These are phyloP conservation scores for Monochamus alternatus DNA, from an alignment of 2,888 invertebrate species.

Conservation along the genomic window DNA sequence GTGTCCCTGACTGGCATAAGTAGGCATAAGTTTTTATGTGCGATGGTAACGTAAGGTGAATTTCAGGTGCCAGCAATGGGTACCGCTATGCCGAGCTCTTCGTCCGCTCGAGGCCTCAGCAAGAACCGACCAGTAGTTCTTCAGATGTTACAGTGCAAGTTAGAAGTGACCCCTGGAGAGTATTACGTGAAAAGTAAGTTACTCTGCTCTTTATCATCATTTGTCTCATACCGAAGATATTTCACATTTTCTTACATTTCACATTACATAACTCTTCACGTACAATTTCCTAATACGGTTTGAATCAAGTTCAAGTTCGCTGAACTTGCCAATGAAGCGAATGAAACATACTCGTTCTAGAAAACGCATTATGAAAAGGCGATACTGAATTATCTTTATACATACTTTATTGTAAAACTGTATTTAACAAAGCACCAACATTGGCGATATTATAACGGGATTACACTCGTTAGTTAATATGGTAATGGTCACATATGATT, in stretches of 20 bases:
- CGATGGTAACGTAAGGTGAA: slow-evolving; percentile 34
- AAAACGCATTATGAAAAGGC: background rate
- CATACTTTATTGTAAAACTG: background rate
- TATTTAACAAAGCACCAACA: background rate
- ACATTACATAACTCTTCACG: background rate
- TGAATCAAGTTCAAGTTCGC: background rate
- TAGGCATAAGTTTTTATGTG: background rate
- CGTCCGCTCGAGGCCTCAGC: slow-evolving; percentile 61
- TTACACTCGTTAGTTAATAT: background rate
- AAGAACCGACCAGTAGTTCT: slow-evolving; percentile 67
- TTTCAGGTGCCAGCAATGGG: slow-evolving; percentile 69
- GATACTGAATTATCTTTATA: background rate
- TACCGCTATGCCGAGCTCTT: slow-evolving; percentile 68
- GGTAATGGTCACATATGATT: slow-evolving; percentile 1
- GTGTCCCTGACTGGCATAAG: slow-evolving; percentile 27
- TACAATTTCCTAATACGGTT: background rate
- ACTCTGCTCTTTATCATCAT: background rate
- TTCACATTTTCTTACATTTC: background rate
- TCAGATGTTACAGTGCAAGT: slow-evolving; percentile 67
- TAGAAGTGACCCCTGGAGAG: slow-evolving; percentile 51
- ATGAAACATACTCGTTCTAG: background rate
- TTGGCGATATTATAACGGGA: slow-evolving; percentile 9
- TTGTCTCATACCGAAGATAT: background rate
- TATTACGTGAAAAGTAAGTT: slow-evolving; percentile 50
- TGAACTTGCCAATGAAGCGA: background rate